Percentiles rank a stretch among this genome's conserved stretches.
phyloP scores from a whole-genome alignment of 2,888 invertebrate genomes.

The Platycheirus albimanus region DNA sequence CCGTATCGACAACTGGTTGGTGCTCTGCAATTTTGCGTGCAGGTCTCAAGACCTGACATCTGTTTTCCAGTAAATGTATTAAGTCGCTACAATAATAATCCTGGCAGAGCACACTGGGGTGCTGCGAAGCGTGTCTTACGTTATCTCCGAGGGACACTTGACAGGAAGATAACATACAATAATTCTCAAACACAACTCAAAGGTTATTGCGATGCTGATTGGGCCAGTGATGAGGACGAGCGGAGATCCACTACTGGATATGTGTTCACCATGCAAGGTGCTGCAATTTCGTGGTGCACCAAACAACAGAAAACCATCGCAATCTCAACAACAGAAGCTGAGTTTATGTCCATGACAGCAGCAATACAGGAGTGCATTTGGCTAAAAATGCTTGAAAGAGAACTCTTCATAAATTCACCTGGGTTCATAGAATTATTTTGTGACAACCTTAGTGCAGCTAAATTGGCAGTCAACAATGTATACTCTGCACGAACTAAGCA shows the following conservation, averaged over 20 bases:
- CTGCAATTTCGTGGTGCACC: neutral
- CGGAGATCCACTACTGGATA: conserved; percentile 22
- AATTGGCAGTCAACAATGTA: neutral
- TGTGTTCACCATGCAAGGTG: neutral
- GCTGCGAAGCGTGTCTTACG: conserved; percentile 75
- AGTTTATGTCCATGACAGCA: conserved; percentile 23
- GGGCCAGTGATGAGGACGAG: conserved; percentile 32
- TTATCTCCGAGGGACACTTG: conserved; percentile 74
- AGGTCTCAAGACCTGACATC: conserved; percentile 55
- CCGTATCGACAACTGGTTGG: conserved; percentile 42
- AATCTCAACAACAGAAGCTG: conserved; percentile 9
- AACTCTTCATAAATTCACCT: conserved; percentile 4
- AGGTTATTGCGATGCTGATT: conserved; percentile 41
- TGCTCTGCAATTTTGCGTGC: conserved; percentile 31
- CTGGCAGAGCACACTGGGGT: conserved; percentile 59
- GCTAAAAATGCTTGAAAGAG: conserved; percentile 43
- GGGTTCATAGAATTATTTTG: neutral
- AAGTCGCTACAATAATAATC: conserved; percentile 58
- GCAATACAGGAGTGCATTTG: conserved; percentile 52
- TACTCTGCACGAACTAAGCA: conserved; percentile 17
- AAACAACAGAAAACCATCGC: neutral
- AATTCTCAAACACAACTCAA: conserved; percentile 18
- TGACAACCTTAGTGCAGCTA: neutral
- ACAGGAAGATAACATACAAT: conserved; percentile 36
- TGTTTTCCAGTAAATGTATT: conserved; percentile 50